Percentiles rank a stretch among this genome's conserved stretches.
These are phyloP conservation scores for Cyanocitta stelleri DNA, from an alignment of 2,113 vertebrate species.

Conservation along the genomic window DNA sequence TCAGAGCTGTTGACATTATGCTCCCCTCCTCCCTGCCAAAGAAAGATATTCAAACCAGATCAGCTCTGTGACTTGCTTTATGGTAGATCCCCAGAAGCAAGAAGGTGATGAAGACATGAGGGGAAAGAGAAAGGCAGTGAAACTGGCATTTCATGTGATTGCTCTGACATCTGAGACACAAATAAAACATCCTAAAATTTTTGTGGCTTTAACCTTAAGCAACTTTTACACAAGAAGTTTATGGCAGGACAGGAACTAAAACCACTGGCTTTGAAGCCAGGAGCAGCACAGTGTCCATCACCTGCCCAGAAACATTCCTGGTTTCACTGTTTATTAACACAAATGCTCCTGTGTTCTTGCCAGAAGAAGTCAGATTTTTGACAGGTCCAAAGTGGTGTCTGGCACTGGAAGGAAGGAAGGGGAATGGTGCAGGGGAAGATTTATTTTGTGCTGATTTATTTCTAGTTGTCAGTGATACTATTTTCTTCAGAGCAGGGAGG, in stretches of 20 bases:
- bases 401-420: neutral
- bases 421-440: neutral
- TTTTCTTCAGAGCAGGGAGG: neutral
- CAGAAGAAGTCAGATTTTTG: neutral
- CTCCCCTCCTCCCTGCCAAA: neutral
- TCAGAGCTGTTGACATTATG: neutral
- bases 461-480: neutral
- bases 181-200: neutral
- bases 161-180: neutral
- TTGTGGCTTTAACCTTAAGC: neutral
- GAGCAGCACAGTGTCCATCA: accelerated
- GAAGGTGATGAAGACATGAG: neutral
- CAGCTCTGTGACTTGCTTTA: neutral
- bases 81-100: neutral
- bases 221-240: neutral
- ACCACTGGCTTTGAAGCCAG: neutral
- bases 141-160: neutral
- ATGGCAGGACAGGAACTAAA: neutral
- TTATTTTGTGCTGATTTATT: neutral
- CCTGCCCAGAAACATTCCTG: neutral
- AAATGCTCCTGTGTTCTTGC: neutral
- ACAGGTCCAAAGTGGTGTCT: neutral
- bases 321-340: neutral
- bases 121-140: neutral
- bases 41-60: neutral